Conservation (phyloP, 2,888 invertebrate species). For the Escarpia spicata region DNA sequence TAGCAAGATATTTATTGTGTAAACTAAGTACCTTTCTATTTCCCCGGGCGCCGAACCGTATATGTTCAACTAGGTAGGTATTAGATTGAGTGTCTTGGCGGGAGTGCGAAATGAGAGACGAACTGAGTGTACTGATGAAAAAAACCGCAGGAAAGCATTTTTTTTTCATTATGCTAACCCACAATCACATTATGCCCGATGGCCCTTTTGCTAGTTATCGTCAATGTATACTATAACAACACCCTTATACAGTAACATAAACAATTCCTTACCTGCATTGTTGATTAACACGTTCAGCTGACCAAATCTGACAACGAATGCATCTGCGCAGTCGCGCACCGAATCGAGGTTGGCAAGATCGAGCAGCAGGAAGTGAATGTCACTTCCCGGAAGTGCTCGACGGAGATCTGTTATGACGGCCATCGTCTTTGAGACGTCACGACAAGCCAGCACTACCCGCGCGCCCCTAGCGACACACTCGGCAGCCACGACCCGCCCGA, state of each 20-base stretch:
- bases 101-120: too few species aligned
- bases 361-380: conserved; percentile 55
- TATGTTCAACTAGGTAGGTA: too few species aligned
- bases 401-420: conserved; percentile 59
- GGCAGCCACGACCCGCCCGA: conserved; percentile 81
- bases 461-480: conserved; percentile 73
- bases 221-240: too few species aligned
- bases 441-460: conserved; percentile 59
- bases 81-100: too few species aligned
- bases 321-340: conserved; percentile 58
- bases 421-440: conserved; percentile 58
- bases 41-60: too few species aligned
- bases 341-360: conserved; percentile 60
- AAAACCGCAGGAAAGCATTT: too few species aligned
- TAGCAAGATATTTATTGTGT: too few species aligned
- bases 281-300: conserved; percentile 62
- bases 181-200: too few species aligned
- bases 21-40: too few species aligned
- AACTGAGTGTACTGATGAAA: too few species aligned
- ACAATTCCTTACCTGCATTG: conserved; percentile 60
- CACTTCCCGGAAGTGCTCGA: conserved; percentile 34
- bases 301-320: conserved; percentile 54
- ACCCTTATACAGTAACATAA: neutral
- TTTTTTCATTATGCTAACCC: neutral
- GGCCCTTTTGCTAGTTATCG: too few species aligned